Conservation (phyloP, 2,113 vertebrate genomes). For the Mesoclemmys tuberculata region DNA sequence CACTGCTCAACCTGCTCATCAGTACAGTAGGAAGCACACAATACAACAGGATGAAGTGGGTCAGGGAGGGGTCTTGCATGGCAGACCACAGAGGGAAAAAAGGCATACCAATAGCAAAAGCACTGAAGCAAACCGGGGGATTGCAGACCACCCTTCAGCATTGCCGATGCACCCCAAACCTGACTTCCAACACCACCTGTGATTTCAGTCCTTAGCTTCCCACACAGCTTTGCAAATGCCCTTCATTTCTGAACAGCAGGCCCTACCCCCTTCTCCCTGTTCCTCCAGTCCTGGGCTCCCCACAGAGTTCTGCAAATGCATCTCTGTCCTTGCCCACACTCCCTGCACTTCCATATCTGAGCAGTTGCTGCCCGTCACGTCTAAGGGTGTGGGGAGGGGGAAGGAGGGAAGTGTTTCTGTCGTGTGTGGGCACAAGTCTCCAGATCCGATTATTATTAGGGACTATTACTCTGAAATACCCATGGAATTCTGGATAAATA, state of each 20-base stretch:
- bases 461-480: neutral
- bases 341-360: neutral
- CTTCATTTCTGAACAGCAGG: neutral
- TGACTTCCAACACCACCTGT: rapidly evolving
- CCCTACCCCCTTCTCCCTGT: neutral
- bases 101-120: neutral
- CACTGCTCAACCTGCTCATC: neutral
- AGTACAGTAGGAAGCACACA: rapidly evolving
- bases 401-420: neutral
- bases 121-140: too few species aligned
- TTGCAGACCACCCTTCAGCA: neutral
- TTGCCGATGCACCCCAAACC: rapidly evolving
- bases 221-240: neutral
- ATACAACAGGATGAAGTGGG: neutral
- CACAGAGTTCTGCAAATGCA: neutral
- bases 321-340: neutral
- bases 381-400: neutral
- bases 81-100: too few species aligned
- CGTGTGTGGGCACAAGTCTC: rapidly evolving
- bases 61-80: neutral
- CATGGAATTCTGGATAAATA: neutral
- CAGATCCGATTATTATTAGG: neutral
- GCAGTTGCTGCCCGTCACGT: neutral
- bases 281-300: neutral
- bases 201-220: neutral